Evolutionary conservation across 2,888 invertebrate genomes (phyloP).

Genomic region (Altica lythri): DNA sequence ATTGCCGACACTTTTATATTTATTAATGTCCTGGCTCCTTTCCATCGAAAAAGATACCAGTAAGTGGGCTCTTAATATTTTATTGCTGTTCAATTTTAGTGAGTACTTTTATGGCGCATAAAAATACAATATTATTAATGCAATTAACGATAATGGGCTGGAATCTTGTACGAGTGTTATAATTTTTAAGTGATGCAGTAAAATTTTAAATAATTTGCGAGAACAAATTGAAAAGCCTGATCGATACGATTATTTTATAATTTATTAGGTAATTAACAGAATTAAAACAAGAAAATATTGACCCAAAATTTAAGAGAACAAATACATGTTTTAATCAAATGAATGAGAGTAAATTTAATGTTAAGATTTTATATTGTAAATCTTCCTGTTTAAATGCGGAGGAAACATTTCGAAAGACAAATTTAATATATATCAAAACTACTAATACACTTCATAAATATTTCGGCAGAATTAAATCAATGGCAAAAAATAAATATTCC

Average conservation of each 20-base stretch:
- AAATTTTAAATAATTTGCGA: slow-evolving; percentile 31
- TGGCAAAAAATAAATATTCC: too few relatives aligned
- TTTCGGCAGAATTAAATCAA: too few relatives aligned
- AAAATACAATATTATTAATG: slow-evolving; percentile 39
- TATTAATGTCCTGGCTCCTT: slow-evolving; percentile 29
- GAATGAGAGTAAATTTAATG: background rate
- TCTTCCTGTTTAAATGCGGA: too few relatives aligned
- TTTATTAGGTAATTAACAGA: slow-evolving; percentile 6
- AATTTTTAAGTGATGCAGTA: slow-evolving; percentile 23
- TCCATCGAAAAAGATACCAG: slow-evolving; percentile 32
- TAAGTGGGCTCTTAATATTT: slow-evolving; percentile 38
- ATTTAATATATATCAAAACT: too few relatives aligned
- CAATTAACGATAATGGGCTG: slow-evolving; percentile 36
- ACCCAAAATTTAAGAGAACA: too few relatives aligned
- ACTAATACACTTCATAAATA: too few relatives aligned
- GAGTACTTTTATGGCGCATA: slow-evolving; percentile 37
- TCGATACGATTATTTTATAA: slow-evolving; percentile 14
- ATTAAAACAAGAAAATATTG: too few relatives aligned
- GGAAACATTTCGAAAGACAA: too few relatives aligned
- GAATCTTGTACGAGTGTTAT: slow-evolving; percentile 27
- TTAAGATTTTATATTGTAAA: too few relatives aligned
- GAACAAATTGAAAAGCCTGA: slow-evolving; percentile 22
- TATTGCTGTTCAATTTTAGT: slow-evolving; percentile 37
- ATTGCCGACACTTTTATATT: slow-evolving; percentile 27
- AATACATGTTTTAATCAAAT: background rate